Base-by-base conservation (phyloP, 2,797 vertebrate species). In the Lacerta agilis region DNA sequence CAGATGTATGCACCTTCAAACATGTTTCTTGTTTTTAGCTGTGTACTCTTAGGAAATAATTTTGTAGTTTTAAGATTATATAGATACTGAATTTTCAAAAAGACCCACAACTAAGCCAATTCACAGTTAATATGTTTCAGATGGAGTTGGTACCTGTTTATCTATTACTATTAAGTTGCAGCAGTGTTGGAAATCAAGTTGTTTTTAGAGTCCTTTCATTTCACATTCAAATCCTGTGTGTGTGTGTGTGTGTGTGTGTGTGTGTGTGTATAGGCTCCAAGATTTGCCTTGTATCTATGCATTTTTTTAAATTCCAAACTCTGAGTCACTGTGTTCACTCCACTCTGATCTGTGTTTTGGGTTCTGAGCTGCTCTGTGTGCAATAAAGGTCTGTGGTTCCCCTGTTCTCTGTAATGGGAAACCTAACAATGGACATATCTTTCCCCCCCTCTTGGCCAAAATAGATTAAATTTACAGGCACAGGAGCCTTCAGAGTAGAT, bases 191-290 rank as follows among this genome's bases (percentile, higher is more conserved):
- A 86, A 73, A 85, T 10, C 64, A 67, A 75, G 82, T 45, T 78
- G 82, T 45, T 78, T 61, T 38, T 55, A 90, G 29, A 33, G 89
- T 90, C 83, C 83, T 79, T 92, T 87, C 58, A 49, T 86, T 86
- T 91, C 86, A 89, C 58, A 45, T 45, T 18, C 75, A 45, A 17
- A 66, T 45, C 43, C 8, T 83, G 6, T 25, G 25, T 15, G 33
- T 41, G 38, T 38, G 38, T 38, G 38, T 38, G 38, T 38, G 72
- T 73, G 6, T 72, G 33, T 45, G 38, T 38, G 38, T 38, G 38
- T 38, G 38, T 38, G 72, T 73, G 6, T 72, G 33, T 45, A 73
- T 64, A 23, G 61, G 61, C 61, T 23, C 61, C 61, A 23, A 64
- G 7, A 64, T 64, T 64, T 64, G 61, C 61, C 20, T 64, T 64